These are phyloP conservation scores for Apodemia zela DNA, from an alignment of 2,888 invertebrate genomes.

Conservation along the genomic window DNA sequence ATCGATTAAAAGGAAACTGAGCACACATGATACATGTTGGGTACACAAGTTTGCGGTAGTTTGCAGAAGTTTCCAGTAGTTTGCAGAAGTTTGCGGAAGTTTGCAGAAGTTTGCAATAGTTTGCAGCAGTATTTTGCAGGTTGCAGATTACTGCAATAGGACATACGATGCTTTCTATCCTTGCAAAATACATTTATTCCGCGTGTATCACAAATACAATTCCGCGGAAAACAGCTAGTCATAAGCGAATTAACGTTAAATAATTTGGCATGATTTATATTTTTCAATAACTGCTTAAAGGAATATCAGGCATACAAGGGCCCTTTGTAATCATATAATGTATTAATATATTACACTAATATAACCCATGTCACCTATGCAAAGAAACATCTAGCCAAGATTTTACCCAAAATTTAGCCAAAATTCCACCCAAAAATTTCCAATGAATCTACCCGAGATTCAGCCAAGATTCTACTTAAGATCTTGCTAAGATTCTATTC, in stretches of 20 bases:
- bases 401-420: background rate
- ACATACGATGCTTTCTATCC: too few species aligned
- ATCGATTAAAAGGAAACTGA: too few species aligned
- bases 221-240: too few species aligned
- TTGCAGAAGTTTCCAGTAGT: too few species aligned
- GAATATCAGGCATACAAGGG: constrained; percentile 30
- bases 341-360: constrained; percentile 21
- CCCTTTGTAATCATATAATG: constrained; percentile 23
- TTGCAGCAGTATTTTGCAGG: too few species aligned
- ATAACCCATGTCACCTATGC: background rate
- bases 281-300: constrained; percentile 11
- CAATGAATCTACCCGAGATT: background rate
- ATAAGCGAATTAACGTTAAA: background rate
- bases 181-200: too few species aligned
- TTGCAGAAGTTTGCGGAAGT: too few species aligned
- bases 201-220: too few species aligned
- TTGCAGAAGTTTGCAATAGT: too few species aligned
- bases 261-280: constrained; percentile 8
- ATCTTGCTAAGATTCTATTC: background rate
- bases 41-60: too few species aligned
- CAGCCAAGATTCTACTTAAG: background rate
- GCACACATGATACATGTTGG: too few species aligned
- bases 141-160: too few species aligned
- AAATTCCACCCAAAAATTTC: background rate
- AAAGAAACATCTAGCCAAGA: constrained; percentile 5